These are phyloP conservation scores for Onychorhynchus coronatus DNA, from an alignment of 2,113 vertebrate species.

Conservation along the genomic window DNA sequence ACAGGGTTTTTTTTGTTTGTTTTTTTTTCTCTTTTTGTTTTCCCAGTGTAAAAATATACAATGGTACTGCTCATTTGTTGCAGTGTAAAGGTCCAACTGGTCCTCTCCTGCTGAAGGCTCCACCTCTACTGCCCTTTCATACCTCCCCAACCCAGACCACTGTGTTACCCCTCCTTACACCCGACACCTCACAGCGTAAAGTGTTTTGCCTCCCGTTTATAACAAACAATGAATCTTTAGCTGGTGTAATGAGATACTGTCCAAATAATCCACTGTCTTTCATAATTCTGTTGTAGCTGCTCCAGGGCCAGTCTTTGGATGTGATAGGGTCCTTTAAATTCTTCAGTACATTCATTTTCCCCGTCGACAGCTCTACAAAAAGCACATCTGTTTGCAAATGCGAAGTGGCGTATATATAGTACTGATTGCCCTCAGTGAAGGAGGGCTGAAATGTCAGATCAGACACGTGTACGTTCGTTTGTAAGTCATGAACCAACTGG, in stretches of 20 bases:
- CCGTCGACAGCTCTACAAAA: constrained; percentile 85
- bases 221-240: constrained; percentile 87
- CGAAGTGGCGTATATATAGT: constrained; percentile 82
- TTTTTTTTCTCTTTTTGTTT: background rate
- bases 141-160: constrained; percentile 95
- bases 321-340: constrained; percentile 82
- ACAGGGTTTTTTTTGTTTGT: constrained; percentile 38
- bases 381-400: constrained; percentile 81
- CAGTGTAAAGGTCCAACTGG: constrained; percentile 53
- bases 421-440: constrained; percentile 84
- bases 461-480: constrained; percentile 70
- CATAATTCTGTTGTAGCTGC: constrained; percentile 80
- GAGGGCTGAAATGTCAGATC: constrained; percentile 91
- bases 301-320: constrained; percentile 83
- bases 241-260: constrained; percentile 89
- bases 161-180: constrained; percentile 85
- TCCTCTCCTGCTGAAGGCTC: constrained; percentile 39
- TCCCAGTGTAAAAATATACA: constrained; percentile 80
- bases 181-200: constrained; percentile 90
- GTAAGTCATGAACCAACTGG: constrained; percentile 69
- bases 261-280: constrained; percentile 91
- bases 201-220: constrained; percentile 85
- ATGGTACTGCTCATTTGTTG: constrained; percentile 57
- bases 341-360: constrained; percentile 76
- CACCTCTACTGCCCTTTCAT: constrained; percentile 73